These are phyloP conservation scores for Squalus acanthias DNA, from an alignment of 2,797 vertebrate species.

Conservation along the genomic window DNA sequence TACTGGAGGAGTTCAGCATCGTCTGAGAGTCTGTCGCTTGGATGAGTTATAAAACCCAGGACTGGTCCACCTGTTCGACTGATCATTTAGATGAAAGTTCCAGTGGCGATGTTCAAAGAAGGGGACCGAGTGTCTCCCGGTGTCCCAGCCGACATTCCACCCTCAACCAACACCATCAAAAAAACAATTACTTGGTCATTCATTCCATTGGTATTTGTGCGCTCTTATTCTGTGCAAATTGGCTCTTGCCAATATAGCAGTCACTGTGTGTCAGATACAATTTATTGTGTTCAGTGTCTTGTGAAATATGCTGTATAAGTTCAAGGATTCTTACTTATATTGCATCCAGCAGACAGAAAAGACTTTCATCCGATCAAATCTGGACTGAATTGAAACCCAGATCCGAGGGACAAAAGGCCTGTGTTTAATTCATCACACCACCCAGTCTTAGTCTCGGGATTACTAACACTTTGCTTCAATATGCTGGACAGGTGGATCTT, in stretches of 20 bases:
- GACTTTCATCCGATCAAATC: neutral
- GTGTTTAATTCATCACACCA: neutral
- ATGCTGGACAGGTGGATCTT: neutral
- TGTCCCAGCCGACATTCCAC: neutral
- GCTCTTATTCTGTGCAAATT: neutral
- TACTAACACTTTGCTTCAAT: neutral
- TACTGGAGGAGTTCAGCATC: neutral
- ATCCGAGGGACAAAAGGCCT: neutral
- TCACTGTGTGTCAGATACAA: neutral
- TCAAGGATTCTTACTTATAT: neutral
- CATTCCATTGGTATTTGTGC: neutral
- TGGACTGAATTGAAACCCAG: neutral
- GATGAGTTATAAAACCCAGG: too few relatives aligned
- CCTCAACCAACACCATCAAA: neutral
- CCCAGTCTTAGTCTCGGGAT: neutral
- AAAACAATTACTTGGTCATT: neutral
- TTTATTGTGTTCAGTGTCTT: neutral
- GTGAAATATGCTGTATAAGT: neutral
- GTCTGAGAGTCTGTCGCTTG: neutral
- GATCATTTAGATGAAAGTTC: neutral
- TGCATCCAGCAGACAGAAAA: neutral
- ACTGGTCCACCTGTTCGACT: neutral
- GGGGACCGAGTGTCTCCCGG: neutral
- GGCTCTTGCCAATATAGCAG: neutral
- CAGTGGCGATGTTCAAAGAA: neutral